Evolutionary conservation across 2,113 vertebrate genomes (phyloP).

Genomic region (Amphilophus citrinellus): DNA sequence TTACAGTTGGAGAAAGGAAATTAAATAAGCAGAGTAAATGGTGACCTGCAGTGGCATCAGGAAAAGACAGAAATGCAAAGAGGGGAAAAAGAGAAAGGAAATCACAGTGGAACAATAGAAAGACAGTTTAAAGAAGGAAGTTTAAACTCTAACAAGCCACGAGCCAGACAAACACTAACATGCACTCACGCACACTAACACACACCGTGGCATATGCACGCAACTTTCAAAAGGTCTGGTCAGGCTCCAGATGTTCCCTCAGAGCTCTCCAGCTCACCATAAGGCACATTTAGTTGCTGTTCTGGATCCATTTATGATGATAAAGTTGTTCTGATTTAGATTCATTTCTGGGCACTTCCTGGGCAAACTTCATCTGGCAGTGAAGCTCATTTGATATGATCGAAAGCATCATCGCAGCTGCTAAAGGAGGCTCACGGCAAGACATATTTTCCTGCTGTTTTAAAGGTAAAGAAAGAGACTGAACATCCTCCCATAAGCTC

Average conservation of each 20-base stretch:
- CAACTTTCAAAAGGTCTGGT: conserved; percentile 12
- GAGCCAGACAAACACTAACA: conserved; percentile 22
- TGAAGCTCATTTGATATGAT: background rate
- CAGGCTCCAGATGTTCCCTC: conserved; percentile 13
- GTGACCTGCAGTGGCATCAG: conserved; percentile 45
- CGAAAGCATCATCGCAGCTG: background rate
- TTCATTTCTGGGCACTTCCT: background rate
- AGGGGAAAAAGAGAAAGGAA: conserved; percentile 63
- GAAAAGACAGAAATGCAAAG: conserved; percentile 53
- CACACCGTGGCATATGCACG: background rate
- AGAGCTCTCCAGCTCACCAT: conserved; percentile 11
- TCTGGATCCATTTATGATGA: background rate
- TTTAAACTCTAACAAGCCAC: conserved; percentile 59
- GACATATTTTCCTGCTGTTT: background rate
- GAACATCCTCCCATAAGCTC: background rate
- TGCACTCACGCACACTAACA: conserved; percentile 1
- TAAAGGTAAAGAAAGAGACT: background rate
- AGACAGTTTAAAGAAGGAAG: conserved; percentile 55
- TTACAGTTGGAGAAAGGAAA: background rate
- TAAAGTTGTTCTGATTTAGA: background rate
- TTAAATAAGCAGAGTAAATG: background rate
- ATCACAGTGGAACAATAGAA: conserved; percentile 70
- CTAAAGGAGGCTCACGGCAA: background rate
- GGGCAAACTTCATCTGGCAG: background rate
- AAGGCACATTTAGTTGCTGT: background rate